Percentiles rank a stretch among this genome's conserved stretches.
Evolutionary conservation across 2,113 vertebrate genomes (phyloP).

Genomic region (Austrofundulus limnaeus): DNA sequence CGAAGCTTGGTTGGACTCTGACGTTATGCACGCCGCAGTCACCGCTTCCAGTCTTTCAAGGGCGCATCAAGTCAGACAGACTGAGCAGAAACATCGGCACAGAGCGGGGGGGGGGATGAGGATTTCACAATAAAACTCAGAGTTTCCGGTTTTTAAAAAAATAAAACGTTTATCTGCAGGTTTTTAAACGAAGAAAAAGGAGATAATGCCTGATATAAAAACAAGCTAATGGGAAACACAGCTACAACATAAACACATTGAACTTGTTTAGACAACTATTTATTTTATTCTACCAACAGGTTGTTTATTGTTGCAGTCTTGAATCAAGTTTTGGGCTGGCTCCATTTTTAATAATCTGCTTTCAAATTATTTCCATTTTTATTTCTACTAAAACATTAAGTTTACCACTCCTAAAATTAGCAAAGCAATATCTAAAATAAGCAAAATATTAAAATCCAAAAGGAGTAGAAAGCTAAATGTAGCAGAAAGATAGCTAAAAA

Average conservation of each 20-base stretch:
- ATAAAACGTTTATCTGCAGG: not conserved
- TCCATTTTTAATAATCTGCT: not conserved
- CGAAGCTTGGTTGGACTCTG: slow-evolving; percentile 16
- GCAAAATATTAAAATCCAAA: too few species aligned
- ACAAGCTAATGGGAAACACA: too few species aligned
- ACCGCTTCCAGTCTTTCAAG: slow-evolving; percentile 34
- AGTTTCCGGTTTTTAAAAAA: not conserved
- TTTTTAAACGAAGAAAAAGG: not conserved
- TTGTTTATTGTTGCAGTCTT: not conserved
- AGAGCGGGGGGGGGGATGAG: not conserved
- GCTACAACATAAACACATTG: too few species aligned
- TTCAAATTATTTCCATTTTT: not conserved
- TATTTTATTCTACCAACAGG: not conserved
- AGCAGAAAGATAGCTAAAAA: too few species aligned
- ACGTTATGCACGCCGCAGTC: slow-evolving; percentile 58
- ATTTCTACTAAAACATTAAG: too few species aligned
- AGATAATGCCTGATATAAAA: not conserved
- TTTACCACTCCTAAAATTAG: too few species aligned
- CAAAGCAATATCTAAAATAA: too few species aligned
- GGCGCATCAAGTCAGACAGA: slow-evolving; percentile 37
- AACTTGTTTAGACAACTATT: not conserved
- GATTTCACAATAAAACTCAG: slow-evolving; percentile 30
- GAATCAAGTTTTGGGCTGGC: slow-evolving; percentile 16
- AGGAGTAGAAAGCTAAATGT: too few species aligned
- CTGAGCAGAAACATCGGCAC: too few species aligned